Percentiles rank a stretch among this genome's conserved stretches.
phyloP scores from a whole-genome alignment of 2,888 invertebrate species.

The Heliconius sara region DNA sequence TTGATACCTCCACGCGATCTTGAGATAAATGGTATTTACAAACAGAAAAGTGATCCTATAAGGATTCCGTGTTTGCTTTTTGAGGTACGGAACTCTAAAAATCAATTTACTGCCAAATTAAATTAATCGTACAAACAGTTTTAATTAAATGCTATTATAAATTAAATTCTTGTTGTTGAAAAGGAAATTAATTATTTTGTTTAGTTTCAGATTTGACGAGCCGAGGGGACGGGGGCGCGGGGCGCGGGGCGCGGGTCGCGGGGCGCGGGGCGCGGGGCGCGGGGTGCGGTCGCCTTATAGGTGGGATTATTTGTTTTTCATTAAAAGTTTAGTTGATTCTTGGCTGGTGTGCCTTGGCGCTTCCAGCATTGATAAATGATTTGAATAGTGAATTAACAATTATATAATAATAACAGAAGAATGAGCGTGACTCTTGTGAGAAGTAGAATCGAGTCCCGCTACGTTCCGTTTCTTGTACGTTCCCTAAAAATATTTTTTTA shows the following conservation, averaged over 20 bases:
- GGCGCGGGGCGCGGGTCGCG: conserved; percentile 8
- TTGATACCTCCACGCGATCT: too few relatives aligned
- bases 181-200: conserved; percentile 15
- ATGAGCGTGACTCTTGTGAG: too few relatives aligned
- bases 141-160: conserved; percentile 9
- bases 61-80: too few relatives aligned
- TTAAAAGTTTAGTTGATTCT: conserved; percentile 8
- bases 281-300: not conserved
- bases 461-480: too few relatives aligned
- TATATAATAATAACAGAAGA: too few relatives aligned
- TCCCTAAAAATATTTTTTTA: too few relatives aligned
- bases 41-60: too few relatives aligned
- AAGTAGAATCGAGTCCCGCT: too few relatives aligned
- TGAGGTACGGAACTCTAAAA: not conserved
- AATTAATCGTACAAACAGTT: conserved; percentile 1
- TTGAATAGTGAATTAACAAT: not conserved
- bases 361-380: not conserved
- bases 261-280: conserved; percentile 7
- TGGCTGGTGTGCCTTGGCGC: not conserved
- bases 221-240: not conserved
- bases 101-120: not conserved
- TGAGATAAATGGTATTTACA: too few relatives aligned
- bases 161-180: conserved; percentile 4
- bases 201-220: conserved; percentile 15
- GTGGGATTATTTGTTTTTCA: conserved; percentile 23